Base-by-base conservation (phyloP, 1,140 invertebrate species). In the Lordiphosa stackelbergi region DNA sequence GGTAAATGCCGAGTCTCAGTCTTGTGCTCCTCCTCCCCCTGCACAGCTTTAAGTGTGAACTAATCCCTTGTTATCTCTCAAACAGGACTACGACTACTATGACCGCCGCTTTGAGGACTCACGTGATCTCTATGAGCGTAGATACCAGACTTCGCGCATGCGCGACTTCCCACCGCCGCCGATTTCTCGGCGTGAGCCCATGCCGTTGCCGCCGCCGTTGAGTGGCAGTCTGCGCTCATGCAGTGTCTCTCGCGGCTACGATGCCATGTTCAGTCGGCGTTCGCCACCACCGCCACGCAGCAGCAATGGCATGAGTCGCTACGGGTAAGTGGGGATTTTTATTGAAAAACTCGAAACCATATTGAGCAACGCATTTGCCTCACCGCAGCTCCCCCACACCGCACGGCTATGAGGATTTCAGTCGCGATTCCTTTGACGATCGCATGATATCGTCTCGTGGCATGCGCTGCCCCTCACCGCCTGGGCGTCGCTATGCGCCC, bases 41-140 rank as follows among this genome's bases (percentile, higher is more conserved):
- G 2, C 4, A 12, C 7, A 0, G 3, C 3, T 2, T 28, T 34
- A 5, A 10, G 3, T 38, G 19, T 61, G 53, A 65, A 57, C 6
- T 6, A 13, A 22, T 6, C 11, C 2, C 0, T 35, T n/a, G 47
- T 56, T 34, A 41, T 34, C 9, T 11, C 40, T 31, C 52, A 46
- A 59, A 22, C 66, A 95, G 93, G 94, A 95, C 12, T 95, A 94
- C 71, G 94, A 95, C 87, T 95, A 95, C 88, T 95, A 95, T 88
- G 94, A 95, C 72, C 90, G 94, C 45, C 88, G 91, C 35, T 94
- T 93, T 75, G 93, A 95, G 68, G 93, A 94, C 62, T 91, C 92
- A 1, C 90, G 94, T 22, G 94, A 95, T 66, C 75, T 95, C 62
- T 95, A 94, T 86, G 94, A 95, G 78, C 91, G 94, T 58, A 91